Conservation (phyloP, 2,888 invertebrate genomes). For the Nowickia ferox region DNA sequence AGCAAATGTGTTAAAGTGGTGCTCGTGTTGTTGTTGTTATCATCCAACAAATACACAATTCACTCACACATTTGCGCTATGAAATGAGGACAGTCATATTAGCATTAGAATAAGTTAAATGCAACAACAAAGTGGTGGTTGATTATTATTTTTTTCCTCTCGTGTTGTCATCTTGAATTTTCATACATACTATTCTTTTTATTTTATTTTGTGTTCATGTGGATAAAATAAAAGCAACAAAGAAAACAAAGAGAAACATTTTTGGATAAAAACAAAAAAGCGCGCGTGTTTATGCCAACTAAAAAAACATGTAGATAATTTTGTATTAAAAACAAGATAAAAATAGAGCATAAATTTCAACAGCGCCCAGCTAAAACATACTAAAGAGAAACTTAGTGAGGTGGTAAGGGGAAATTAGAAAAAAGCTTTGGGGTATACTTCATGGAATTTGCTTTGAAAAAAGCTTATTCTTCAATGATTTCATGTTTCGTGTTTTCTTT, state of each 20-base stretch:
- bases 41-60: constrained; percentile 32
- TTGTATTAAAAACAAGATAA: not conserved
- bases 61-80: constrained; percentile 37
- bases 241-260: constrained; percentile 20
- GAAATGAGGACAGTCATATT: constrained; percentile 67
- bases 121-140: constrained; percentile 58
- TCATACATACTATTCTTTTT: constrained; percentile 28
- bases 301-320: not conserved
- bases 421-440: constrained; percentile 45
- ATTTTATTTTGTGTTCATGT: constrained; percentile 4
- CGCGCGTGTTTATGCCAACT: constrained; percentile 50
- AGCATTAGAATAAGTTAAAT: constrained; percentile 62
- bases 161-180: constrained; percentile 40
- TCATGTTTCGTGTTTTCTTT: constrained; percentile 58
- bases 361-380: constrained; percentile 3
- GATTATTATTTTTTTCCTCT: constrained; percentile 25
- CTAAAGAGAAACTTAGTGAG: not conserved
- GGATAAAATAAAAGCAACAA: not conserved
- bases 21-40: constrained; percentile 31
- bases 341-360: not conserved
- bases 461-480: constrained; percentile 62
- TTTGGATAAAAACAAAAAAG: constrained; percentile 52
- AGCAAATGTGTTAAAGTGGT: constrained; percentile 25
- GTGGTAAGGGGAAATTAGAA: constrained; percentile 33
- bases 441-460: constrained; percentile 51